A percentile compares a stretch with the other conserved stretches of the same genome.
phyloP scores from a whole-genome alignment of 2,888 invertebrate genomes.

The Stictocephala bisonia region DNA sequence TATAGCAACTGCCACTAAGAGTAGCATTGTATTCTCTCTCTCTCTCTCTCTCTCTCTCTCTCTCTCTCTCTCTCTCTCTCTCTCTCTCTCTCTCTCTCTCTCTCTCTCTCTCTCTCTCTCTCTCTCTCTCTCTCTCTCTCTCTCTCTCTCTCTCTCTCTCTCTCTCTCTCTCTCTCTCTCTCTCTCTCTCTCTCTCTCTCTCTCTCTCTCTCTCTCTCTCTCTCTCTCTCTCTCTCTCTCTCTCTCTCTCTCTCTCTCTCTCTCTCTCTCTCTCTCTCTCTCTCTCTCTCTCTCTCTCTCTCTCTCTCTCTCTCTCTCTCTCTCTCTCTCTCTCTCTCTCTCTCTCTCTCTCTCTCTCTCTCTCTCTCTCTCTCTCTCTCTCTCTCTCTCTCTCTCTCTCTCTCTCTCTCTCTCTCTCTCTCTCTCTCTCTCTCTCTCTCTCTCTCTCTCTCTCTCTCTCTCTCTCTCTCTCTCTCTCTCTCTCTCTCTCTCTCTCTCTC shows the following conservation, averaged over 20 bases:
- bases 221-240: neutral
- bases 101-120: neutral
- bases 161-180: neutral
- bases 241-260: neutral
- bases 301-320: too few relatives aligned
- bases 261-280: neutral
- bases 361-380: constrained; percentile 4
- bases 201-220: neutral
- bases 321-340: constrained; percentile 7
- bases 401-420: constrained; percentile 5
- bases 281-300: neutral
- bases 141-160: neutral
- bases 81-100: too few relatives aligned
- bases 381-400: constrained; percentile 15
- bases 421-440: constrained; percentile 8
- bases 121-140: neutral
- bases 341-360: constrained; percentile 7
- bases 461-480: neutral
- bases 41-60: too few relatives aligned
- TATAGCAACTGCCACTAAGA: too few relatives aligned
- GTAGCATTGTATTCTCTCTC: too few relatives aligned
- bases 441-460: neutral
- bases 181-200: neutral
- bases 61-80: too few relatives aligned
- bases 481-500: neutral